These are phyloP conservation scores for Allacma fusca DNA, from an alignment of 2,888 invertebrate genomes.

Conservation along the genomic window DNA sequence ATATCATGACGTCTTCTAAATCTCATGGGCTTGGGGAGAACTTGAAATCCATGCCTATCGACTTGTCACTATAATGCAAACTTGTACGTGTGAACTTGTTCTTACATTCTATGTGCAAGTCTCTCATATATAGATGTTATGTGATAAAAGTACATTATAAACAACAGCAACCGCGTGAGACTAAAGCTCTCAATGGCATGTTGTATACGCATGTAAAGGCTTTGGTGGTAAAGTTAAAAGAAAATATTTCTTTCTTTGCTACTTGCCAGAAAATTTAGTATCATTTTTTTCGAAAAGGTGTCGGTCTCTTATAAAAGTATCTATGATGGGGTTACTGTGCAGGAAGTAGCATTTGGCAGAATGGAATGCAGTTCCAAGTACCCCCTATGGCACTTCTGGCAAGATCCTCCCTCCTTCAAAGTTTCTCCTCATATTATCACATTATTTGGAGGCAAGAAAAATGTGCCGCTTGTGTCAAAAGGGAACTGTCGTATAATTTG, in stretches of 20 bases:
- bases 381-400: too few relatives aligned
- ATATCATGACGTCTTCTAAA: conserved; percentile 7
- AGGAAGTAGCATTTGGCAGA: too few relatives aligned
- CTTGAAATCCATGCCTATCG: background rate
- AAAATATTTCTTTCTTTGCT: background rate
- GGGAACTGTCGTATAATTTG: background rate
- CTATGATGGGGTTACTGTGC: too few relatives aligned
- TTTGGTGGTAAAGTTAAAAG: background rate
- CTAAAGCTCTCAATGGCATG: conserved; percentile 5
- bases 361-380: too few relatives aligned
- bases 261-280: background rate
- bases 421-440: too few relatives aligned
- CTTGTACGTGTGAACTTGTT: background rate
- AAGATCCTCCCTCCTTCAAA: too few relatives aligned
- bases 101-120: background rate
- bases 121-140: background rate
- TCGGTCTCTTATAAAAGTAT: too few relatives aligned
- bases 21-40: conserved; percentile 8
- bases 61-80: background rate
- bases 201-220: background rate
- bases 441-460: too few relatives aligned
- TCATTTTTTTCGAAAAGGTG: too few relatives aligned
- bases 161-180: background rate
- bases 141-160: background rate
- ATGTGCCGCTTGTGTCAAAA: too few relatives aligned